Conservation (phyloP, 2,888 invertebrate species). For the Chorisops tibialis region DNA sequence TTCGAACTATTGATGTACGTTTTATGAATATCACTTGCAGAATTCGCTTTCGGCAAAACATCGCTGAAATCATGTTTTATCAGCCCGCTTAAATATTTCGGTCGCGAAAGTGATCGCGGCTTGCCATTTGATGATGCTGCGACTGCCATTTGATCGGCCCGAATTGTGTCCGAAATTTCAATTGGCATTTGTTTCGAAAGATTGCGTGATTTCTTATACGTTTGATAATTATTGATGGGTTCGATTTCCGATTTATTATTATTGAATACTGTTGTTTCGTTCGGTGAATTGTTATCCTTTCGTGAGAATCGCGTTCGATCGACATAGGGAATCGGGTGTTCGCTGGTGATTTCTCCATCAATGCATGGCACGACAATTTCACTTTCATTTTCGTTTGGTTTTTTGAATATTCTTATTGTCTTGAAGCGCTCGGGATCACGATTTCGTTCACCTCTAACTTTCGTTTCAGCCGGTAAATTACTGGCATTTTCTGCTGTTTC, state of each 20-base stretch:
- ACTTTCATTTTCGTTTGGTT: slow-evolving; percentile 35
- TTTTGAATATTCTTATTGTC: slow-evolving; percentile 49
- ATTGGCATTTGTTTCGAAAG: slow-evolving; percentile 21
- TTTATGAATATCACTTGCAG: slow-evolving; percentile 42
- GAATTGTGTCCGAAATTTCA: slow-evolving; percentile 27
- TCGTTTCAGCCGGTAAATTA: slow-evolving; percentile 28
- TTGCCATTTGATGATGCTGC: no score
- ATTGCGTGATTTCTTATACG: slow-evolving; percentile 19
- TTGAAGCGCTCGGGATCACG: slow-evolving; percentile 51
- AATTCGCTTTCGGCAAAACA: slow-evolving; percentile 42
- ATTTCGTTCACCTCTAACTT: slow-evolving; percentile 39
- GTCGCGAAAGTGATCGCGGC: slow-evolving; percentile 46
- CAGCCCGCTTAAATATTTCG: slow-evolving; percentile 47
- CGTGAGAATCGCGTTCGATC: no score
- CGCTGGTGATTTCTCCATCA: slow-evolving; percentile 40
- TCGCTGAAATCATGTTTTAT: slow-evolving; percentile 42
- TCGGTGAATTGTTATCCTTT: not conserved
- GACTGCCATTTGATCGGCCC: not conserved
- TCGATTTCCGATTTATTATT: slow-evolving; percentile 39
- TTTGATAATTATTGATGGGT: slow-evolving; percentile 22
- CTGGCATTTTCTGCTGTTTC: slow-evolving; percentile 8
- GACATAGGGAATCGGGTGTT: not conserved
- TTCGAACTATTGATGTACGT: not conserved
- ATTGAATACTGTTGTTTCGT: slow-evolving; percentile 32
- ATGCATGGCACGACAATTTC: slow-evolving; percentile 50